Base-by-base conservation (phyloP, 53 echinoderm and acorn worm genomes). In the Echinarachnius parma region DNA sequence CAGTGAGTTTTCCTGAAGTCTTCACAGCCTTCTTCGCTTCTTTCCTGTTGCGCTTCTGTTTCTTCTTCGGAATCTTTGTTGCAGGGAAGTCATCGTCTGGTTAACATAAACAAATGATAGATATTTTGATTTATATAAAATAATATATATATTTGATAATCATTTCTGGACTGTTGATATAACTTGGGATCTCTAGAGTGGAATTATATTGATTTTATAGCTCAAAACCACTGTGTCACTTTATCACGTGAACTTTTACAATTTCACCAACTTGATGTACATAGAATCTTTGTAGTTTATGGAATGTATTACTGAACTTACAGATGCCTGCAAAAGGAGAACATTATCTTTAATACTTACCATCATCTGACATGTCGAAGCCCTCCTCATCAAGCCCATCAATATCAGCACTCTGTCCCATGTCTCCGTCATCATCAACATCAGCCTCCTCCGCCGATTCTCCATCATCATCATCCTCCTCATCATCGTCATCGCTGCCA, bases 371-470 rank as follows among this genome's bases (percentile, higher is more conserved):
- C 23, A 58, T 79, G 15, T 82, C 89, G 67, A 93, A 89, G 42
- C 62, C 87, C 44, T 92, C 88, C 66, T 88, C 92, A 59, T 88
- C 88, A 52, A 92, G 67, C 7, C 82, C 80, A 3, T 88, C 84
- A 66, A 60, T 36, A 16, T 87, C 80, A 46, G 48, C 85, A 56
- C 80, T 81, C 68, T 78, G 58, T 18, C 80, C 68, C 29, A 71
- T 59, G 28, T 86, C 82, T 3, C 75, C 81, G 27, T 66, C 62
- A 64, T 77, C 70, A 19, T 77, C 82, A 23, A 64, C 64, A 21
- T 31, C 80, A 21, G 34, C 57, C 39, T 70, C 78, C n/a, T n/a
- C n/a, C n/a, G n/a, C n/a, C n/a, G n/a, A 34, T 18, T 50, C 31
- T n/a, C n/a, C n/a, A n/a, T 60, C 78, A 24, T 81, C 71, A 16